phyloP scores from a whole-genome alignment of 2,113 vertebrate species.

The Datnioides undecimradiatus region DNA sequence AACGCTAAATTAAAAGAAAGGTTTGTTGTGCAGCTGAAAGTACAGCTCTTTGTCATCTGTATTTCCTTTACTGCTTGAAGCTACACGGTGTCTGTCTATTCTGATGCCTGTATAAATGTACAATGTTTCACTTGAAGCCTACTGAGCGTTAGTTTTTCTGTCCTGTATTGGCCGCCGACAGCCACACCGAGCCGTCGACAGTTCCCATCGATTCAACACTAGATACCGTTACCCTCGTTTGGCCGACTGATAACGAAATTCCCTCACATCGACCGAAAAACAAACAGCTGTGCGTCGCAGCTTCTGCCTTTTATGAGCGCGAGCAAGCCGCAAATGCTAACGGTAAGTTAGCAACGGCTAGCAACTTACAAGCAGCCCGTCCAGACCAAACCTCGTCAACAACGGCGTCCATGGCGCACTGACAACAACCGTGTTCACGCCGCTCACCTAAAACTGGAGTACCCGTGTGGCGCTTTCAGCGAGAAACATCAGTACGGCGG shows the following conservation, averaged over 20 bases:
- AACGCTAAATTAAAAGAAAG: not conserved
- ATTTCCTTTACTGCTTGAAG: not conserved
- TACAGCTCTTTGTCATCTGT: not conserved
- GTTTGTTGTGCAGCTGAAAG: conserved; percentile 9
- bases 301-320: not conserved
- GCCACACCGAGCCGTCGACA: not conserved
- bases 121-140: conserved; percentile 10
- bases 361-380: conserved; percentile 46
- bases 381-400: conserved; percentile 28
- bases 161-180: conserved; percentile 16
- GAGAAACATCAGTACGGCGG: conserved; percentile 39
- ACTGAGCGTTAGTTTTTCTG: conserved; percentile 12
- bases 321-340: conserved; percentile 55
- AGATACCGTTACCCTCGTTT: not conserved
- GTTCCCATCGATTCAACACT: not conserved
- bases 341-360: conserved; percentile 60
- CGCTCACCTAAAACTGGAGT: conserved; percentile 56
- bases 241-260: not conserved
- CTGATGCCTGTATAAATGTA: not conserved
- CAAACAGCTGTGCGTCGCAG: not conserved
- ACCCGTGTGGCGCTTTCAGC: conserved; percentile 32
- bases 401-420: not conserved
- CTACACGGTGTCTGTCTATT: too few relatives aligned
- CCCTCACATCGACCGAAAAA: not conserved
- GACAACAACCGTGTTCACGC: not conserved